Evolutionary conservation across 1,140 invertebrate genomes (phyloP).

Genomic region (Atopsyche davidsoni): DNA sequence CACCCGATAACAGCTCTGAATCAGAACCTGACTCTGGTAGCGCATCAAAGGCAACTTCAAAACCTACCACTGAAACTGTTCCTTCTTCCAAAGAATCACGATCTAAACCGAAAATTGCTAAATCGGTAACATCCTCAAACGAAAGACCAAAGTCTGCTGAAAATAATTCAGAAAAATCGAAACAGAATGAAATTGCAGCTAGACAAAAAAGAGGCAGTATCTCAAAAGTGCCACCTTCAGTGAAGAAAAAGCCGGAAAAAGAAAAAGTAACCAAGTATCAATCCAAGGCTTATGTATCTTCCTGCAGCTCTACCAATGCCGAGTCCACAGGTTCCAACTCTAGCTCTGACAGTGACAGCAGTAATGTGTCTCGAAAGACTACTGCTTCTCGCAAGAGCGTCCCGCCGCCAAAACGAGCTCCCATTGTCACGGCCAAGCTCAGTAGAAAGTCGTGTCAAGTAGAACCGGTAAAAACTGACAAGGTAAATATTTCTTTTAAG

Average conservation of each 20-base stretch:
- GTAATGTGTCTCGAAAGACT: constrained; percentile 14
- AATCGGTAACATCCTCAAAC: constrained; percentile 37
- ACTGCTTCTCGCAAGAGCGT: constrained; percentile 6
- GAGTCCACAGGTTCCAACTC: constrained; percentile 33
- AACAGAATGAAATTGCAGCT: no score
- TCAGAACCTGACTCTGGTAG: constrained; percentile 49
- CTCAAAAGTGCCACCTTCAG: constrained; percentile 26
- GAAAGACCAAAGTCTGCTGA: constrained; percentile 33
- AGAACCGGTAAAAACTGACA: constrained; percentile 28
- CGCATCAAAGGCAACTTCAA: constrained; percentile 36
- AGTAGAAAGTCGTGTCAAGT: constrained; percentile 17
- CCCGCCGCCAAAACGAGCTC: constrained; percentile 16
- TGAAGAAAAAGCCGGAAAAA: constrained; percentile 32
- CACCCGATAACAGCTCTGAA: constrained; percentile 73
- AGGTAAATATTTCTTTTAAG: constrained; percentile 32
- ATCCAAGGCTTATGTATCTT: constrained; percentile 39
- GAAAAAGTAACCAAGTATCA: constrained; percentile 33
- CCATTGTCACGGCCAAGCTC: constrained; percentile 22
- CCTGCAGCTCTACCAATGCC: constrained; percentile 40
- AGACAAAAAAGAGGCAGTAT: constrained; percentile 22
- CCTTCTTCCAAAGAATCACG: constrained; percentile 29
- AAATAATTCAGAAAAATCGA: no score
- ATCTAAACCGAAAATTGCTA: constrained; percentile 36
- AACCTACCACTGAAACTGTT: constrained; percentile 35
- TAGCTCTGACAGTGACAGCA: constrained; percentile 39